Conservation (phyloP, 2,797 vertebrate species). For the Sebastes melanostomus region DNA sequence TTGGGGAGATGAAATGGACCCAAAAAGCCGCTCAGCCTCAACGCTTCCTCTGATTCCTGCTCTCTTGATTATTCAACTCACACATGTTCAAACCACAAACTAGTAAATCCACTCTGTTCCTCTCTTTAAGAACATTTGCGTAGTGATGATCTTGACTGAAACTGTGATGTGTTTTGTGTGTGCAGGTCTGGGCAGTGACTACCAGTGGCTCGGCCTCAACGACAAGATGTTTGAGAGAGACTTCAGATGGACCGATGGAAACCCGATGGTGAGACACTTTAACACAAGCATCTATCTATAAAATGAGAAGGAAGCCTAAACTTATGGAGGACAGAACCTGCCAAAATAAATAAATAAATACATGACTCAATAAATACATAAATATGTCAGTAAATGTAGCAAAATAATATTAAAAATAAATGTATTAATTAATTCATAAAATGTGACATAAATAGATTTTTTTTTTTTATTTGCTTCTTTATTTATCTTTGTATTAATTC, state of each 20-base stretch:
- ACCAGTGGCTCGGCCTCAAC: constrained; percentile 97
- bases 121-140: too few relatives aligned
- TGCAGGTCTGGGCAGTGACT: constrained; percentile 92
- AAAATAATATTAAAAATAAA: too few relatives aligned
- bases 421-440: too few relatives aligned
- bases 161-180: constrained; percentile 1
- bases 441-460: too few relatives aligned
- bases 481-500: too few relatives aligned
- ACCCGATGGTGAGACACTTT: constrained; percentile 85
- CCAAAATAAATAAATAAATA: too few relatives aligned
- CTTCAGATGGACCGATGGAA: constrained; percentile 95
- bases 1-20: too few relatives aligned
- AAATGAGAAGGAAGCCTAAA: background rate
- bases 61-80: background rate
- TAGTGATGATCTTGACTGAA: too few relatives aligned
- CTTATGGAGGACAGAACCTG: too few relatives aligned
- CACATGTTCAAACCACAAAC: constrained; percentile 1
- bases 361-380: background rate
- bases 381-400: too few relatives aligned
- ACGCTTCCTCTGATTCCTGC: background rate
- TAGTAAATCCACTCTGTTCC: background rate
- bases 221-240: constrained; percentile 98
- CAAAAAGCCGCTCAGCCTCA: background rate
- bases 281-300: background rate
- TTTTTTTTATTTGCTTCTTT: too few relatives aligned